Base-by-base conservation (phyloP, 1,140 invertebrate species). In the Platyscapa corneri region DNA sequence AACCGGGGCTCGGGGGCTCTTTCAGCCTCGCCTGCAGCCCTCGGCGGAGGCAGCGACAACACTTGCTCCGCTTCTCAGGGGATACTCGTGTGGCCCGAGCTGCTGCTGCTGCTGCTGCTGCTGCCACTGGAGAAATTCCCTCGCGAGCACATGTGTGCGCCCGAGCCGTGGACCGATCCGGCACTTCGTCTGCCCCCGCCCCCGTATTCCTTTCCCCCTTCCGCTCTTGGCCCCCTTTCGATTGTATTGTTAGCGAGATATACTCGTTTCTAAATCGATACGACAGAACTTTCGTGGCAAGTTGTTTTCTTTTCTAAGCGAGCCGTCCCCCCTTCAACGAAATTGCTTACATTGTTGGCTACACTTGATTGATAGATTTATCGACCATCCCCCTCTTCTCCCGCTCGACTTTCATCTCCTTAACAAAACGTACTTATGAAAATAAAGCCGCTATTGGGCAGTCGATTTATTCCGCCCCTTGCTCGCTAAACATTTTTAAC, bases 141-240 rank as follows among this genome's bases (percentile, higher is more conserved):
- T 90, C 88, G 92, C 90, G 92, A 90, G 89, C 90, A 93, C 92
- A 91, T 91, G 89, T 92, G 90, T 81, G 79, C 75, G 64, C 80
- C 27, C 23, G 83, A 86, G 82, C 87, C 65, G 80, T 86, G 82
- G 49, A 89, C 86, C 53, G 49, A 88, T 82, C n/a, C 20, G 7
- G 34, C 53, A n/a, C 20, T 1, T 32, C 32, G 14, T 27, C 32
- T 6, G n/a, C 5, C 34, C 27, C 32, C 34, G 34, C 46, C 32
- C 74, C 34, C 74, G 6, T 39, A 60, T 37, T 16, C 18, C 67
- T 32, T 72, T 3, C 37, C 67, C 67, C 37, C 32, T 37, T 37
- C 67, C 67, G 1, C 34, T 34, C 5, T 5, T n/a, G 10, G 6
- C 37, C 70, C 23, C 32, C 12, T 42, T 42, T 74, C 39, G 37